Percentiles rank a stretch among this genome's conserved stretches.
phyloP scores from a whole-genome alignment of 2,797 vertebrate species.

The Eospalax fontanierii region DNA sequence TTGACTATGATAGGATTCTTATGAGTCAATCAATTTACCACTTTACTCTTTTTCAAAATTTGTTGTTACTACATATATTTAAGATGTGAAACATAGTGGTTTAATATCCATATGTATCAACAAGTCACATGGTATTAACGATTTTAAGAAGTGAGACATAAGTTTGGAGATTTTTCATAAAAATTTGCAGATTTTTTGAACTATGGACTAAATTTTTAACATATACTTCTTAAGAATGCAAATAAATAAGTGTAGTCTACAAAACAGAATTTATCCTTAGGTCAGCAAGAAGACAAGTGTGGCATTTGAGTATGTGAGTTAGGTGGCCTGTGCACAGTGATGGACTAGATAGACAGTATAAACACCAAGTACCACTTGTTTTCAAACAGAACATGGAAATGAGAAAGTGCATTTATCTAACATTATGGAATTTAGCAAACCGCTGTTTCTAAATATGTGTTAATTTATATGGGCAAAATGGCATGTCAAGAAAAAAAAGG shows the following conservation, averaged over 20 bases:
- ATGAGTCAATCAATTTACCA: background rate
- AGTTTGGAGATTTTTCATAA: background rate
- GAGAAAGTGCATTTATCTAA: background rate
- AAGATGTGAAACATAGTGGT: background rate
- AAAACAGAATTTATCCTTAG: no score
- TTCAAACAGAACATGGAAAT: background rate
- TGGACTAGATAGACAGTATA: background rate
- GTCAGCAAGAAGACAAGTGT: background rate
- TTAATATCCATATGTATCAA: background rate
- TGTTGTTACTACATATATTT: background rate
- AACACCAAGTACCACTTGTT: background rate
- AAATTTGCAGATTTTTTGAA: background rate
- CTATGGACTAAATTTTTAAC: background rate
- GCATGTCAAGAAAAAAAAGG: background rate
- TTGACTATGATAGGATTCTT: conserved; percentile 34
- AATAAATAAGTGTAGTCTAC: background rate
- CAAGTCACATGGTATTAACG: no score
- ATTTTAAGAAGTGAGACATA: background rate
- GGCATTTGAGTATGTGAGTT: background rate
- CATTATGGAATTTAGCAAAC: background rate
- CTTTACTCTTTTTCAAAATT: background rate
- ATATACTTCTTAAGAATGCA: background rate
- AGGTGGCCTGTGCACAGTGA: background rate
- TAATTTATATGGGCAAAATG: background rate
- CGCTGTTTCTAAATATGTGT: background rate